Percentiles rank a stretch among this genome's conserved stretches.
Conservation (phyloP, 2,797 vertebrate genomes). For the Sardinella longiceps region DNA sequence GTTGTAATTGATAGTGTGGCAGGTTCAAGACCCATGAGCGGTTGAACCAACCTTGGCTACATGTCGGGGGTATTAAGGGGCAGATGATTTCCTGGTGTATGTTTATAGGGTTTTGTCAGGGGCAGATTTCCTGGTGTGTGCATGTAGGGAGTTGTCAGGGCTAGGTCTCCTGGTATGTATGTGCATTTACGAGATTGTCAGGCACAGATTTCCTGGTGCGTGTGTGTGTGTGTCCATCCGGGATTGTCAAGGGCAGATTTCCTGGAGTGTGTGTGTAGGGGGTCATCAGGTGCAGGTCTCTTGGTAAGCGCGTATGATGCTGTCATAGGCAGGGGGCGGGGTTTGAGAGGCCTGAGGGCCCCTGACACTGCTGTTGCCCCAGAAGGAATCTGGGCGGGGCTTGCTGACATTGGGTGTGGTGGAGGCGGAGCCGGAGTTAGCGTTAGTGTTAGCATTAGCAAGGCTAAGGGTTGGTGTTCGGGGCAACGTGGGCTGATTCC, state of each 20-base stretch:
- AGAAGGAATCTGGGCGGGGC: conserved; percentile 84
- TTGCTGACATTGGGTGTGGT: conserved; percentile 67
- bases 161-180: no score
- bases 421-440: conserved; percentile 57
- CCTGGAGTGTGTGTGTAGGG: not conserved
- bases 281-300: conserved; percentile 66
- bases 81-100: no score
- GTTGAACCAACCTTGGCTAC: no score
- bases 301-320: conserved; percentile 91
- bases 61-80: no score
- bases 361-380: conserved; percentile 84
- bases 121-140: no score
- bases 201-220: no score
- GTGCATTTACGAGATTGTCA: not conserved
- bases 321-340: conserved; percentile 92
- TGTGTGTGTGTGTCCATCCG: no score
- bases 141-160: not conserved
- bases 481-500: conserved; percentile 85
- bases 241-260: no score
- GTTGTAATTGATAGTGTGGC: no score
- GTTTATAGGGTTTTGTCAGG: not conserved
- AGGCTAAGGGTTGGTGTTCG: conserved; percentile 71
- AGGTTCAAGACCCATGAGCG: no score
- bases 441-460: conserved; percentile 30
- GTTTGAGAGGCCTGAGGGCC: conserved; percentile 81